Conservation (phyloP, 2,797 vertebrate genomes). For the Echeneis naucrates region DNA sequence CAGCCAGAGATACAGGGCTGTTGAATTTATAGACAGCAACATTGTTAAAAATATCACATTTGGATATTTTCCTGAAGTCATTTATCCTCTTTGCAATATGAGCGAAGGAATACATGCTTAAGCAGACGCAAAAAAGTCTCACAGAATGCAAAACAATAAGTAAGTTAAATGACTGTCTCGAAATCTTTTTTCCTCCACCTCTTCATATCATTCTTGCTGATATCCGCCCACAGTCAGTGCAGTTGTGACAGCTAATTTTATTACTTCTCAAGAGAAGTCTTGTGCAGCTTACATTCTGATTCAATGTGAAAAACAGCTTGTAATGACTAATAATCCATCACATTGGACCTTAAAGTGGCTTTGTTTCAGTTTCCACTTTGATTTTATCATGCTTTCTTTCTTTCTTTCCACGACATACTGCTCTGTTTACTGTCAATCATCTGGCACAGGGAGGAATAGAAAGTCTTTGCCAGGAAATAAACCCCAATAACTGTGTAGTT, state of each 20-base stretch:
- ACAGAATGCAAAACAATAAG: background rate
- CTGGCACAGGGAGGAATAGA: constrained; percentile 18
- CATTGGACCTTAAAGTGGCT: constrained; percentile 35
- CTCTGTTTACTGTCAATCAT: constrained; percentile 56
- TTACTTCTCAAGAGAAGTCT: constrained; percentile 7
- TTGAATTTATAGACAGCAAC: background rate
- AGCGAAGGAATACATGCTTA: background rate
- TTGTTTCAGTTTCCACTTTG: constrained; percentile 42
- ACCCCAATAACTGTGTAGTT: constrained; percentile 4
- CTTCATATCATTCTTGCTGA: background rate
- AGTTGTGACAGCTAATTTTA: constrained; percentile 10
- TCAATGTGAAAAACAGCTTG: constrained; percentile 16
- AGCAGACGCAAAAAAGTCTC: background rate
- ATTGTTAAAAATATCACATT: background rate
- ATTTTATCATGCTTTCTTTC: background rate
- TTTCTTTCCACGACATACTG: constrained; percentile 1
- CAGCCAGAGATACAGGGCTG: background rate
- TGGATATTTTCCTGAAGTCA: background rate
- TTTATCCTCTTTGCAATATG: background rate
- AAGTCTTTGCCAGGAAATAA: constrained; percentile 45
- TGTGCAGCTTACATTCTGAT: constrained; percentile 5
- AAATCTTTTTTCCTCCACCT: background rate
- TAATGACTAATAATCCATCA: constrained; percentile 40
- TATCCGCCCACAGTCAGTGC: constrained; percentile 1
- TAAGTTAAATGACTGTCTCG: background rate